phyloP scores from a whole-genome alignment of 2,113 vertebrate species.

The Plecturocebus donacophilus region DNA sequence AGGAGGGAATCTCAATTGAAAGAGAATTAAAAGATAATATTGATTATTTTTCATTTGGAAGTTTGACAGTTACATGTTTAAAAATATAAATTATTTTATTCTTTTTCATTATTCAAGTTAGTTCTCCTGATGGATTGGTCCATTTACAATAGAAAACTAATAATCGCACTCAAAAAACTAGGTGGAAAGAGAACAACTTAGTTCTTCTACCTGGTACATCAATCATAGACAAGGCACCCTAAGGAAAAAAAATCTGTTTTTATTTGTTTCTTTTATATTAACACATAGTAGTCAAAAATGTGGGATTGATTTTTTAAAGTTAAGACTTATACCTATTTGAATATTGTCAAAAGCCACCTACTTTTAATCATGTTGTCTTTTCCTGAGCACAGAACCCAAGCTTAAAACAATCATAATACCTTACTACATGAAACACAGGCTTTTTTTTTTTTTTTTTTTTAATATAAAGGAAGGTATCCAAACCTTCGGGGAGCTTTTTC shows the following conservation, averaged over 20 bases:
- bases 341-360: conserved; percentile 74
- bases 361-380: conserved; percentile 76
- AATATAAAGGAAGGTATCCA: conserved; percentile 14
- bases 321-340: conserved; percentile 67
- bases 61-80: not conserved
- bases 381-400: conserved; percentile 53
- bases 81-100: not conserved
- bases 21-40: not conserved
- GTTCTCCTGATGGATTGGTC: not conserved
- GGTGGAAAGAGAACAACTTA: not conserved
- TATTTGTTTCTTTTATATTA: conserved; percentile 54
- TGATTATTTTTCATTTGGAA: not conserved
- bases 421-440: conserved; percentile 52
- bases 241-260: not conserved
- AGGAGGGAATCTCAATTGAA: not conserved
- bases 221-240: not conserved
- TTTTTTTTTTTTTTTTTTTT: not conserved
- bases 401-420: not conserved
- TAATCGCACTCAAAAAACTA: not conserved
- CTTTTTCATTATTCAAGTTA: not conserved
- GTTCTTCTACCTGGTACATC: not conserved
- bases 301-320: conserved; percentile 53
- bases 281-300: conserved; percentile 62
- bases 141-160: not conserved
- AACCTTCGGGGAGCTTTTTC: conserved; percentile 15